These are phyloP conservation scores for Lethocerus indicus DNA, from an alignment of 1,140 invertebrate species.

Conservation along the genomic window DNA sequence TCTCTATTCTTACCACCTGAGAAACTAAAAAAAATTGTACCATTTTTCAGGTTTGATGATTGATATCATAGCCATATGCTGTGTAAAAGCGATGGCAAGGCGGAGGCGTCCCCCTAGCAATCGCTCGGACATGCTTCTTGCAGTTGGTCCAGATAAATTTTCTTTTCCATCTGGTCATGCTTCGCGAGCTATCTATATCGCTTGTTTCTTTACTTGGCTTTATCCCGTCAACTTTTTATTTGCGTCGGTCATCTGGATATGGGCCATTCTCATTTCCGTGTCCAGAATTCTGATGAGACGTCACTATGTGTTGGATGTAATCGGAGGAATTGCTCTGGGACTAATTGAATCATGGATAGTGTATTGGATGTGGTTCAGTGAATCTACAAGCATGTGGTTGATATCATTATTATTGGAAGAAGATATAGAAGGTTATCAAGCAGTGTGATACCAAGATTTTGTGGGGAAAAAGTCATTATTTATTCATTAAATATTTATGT, in stretches of 20 bases:
- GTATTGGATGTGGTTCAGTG: constrained; percentile 44
- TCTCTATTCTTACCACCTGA: too few species aligned
- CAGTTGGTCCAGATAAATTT: constrained; percentile 65
- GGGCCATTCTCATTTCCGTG: constrained; percentile 53
- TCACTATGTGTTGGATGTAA: constrained; percentile 77
- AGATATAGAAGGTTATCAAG: constrained; percentile 28
- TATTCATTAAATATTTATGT: too few species aligned
- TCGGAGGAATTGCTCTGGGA: constrained; percentile 56
- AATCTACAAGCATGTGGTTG: constrained; percentile 28
- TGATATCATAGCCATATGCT: constrained; percentile 67
- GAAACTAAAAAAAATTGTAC: too few species aligned
- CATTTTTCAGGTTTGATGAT: constrained; percentile 62
- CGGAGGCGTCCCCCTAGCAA: constrained; percentile 56
- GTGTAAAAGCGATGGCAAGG: constrained; percentile 63
- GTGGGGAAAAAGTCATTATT: too few species aligned
- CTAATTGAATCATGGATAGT: constrained; percentile 51
- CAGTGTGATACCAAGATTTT: too few species aligned
- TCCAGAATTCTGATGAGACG: constrained; percentile 66
- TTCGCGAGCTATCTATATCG: constrained; percentile 63
- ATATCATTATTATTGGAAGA: constrained; percentile 35
- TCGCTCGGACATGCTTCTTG: constrained; percentile 36
- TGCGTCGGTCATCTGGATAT: constrained; percentile 43
- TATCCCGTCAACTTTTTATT: constrained; percentile 38
- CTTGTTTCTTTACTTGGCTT: constrained; percentile 44
- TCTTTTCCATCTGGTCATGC: constrained; percentile 94